Percentiles rank a stretch among this genome's conserved stretches.
These are phyloP conservation scores for Gryon sp. DNA, from an alignment of 1,140 invertebrate species.

Conservation along the genomic window DNA sequence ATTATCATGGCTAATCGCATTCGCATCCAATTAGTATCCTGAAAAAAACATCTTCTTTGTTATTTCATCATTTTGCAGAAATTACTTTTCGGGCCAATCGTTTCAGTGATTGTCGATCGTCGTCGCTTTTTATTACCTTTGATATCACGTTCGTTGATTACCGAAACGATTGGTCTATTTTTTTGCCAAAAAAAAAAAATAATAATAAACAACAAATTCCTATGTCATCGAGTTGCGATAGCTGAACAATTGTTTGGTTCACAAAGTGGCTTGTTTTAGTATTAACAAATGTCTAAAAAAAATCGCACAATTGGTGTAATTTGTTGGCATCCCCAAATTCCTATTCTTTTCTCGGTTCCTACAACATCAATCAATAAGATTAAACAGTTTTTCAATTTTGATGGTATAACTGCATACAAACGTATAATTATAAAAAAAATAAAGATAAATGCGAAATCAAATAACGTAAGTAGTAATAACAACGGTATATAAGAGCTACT, in stretches of 20 bases:
- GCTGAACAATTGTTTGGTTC: too few species aligned
- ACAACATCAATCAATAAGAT: too few species aligned
- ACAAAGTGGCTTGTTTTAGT: too few species aligned
- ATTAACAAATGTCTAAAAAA: too few species aligned
- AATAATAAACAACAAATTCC: too few species aligned
- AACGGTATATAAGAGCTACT: constrained; percentile 53
- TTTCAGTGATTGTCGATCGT: constrained; percentile 28
- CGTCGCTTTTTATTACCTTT: constrained; percentile 60
- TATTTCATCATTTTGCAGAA: background rate
- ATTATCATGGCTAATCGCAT: too few species aligned
- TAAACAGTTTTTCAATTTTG: constrained; percentile 57
- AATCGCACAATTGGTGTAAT: constrained; percentile 28
- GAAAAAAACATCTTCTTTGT: background rate
- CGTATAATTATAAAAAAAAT: constrained; percentile 61
- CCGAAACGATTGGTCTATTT: constrained; percentile 29
- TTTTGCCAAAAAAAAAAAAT: too few species aligned
- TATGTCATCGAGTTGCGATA: too few species aligned
- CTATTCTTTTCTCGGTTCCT: too few species aligned
- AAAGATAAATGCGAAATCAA: constrained; percentile 63
- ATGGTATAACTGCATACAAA: constrained; percentile 57
- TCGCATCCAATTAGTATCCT: too few species aligned
- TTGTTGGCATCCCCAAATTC: constrained; percentile 6
- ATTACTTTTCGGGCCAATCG: constrained; percentile 3
- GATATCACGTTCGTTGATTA: constrained; percentile 46
- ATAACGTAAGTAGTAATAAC: constrained; percentile 68